Evolutionary conservation across 2,797 vertebrate species (phyloP).

Genomic region (Tragopan temminckii): DNA sequence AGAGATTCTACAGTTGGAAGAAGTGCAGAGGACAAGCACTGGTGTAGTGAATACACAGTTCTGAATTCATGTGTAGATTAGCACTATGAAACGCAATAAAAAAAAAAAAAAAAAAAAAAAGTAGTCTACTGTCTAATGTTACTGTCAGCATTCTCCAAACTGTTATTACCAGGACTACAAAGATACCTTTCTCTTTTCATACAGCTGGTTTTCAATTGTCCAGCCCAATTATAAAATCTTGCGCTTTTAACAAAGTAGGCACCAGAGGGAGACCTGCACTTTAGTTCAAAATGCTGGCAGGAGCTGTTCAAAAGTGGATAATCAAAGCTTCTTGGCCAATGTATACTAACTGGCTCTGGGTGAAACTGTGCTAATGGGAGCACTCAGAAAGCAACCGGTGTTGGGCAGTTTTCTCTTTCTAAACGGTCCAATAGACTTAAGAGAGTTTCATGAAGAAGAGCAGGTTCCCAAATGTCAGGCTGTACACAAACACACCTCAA

Average conservation of each 20-base stretch:
- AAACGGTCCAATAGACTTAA: background rate
- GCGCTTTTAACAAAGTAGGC: constrained; percentile 67
- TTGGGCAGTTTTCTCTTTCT: background rate
- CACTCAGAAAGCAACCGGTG: background rate
- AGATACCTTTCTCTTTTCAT: constrained; percentile 54
- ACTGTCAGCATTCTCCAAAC: constrained; percentile 21
- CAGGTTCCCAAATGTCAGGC: background rate
- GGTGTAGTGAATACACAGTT: background rate
- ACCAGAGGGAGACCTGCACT: constrained; percentile 75
- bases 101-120: background rate
- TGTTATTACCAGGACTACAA: constrained; percentile 32
- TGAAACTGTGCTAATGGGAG: background rate
- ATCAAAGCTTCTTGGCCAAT: constrained; percentile 22
- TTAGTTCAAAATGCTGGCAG: constrained; percentile 26
- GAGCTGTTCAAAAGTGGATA: constrained; percentile 29
- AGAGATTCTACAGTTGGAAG: background rate
- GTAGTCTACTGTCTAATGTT: background rate
- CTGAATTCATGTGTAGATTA: background rate
- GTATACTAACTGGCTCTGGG: background rate
- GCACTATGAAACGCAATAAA: background rate
- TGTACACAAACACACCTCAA: background rate
- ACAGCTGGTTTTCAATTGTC: constrained; percentile 21
- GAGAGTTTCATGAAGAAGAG: background rate
- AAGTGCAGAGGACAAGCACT: background rate
- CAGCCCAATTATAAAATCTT: constrained; percentile 48